Percentiles rank a stretch among this genome's conserved stretches.
Evolutionary conservation across 2,888 invertebrate species (phyloP).

Genomic region (Melanostoma mellinum): DNA sequence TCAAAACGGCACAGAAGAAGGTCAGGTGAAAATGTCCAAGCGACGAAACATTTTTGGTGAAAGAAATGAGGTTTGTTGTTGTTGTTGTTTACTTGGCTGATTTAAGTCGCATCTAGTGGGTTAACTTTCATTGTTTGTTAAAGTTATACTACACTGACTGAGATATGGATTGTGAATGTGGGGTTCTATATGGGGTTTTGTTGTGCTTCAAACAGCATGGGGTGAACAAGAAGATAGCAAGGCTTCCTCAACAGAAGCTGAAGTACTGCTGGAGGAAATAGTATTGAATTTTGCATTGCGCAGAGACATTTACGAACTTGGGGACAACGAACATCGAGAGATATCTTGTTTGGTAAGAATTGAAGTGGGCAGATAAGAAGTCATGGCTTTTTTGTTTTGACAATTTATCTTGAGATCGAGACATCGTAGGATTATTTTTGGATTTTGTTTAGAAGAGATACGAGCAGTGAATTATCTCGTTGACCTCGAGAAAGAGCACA

Average conservation of each 20-base stretch:
- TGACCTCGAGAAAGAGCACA: too few species aligned
- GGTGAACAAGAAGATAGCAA: conserved; percentile 30
- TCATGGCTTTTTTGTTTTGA: too few species aligned
- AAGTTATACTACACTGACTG: conserved; percentile 20
- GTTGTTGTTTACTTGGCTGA: neutral
- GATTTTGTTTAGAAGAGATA: too few species aligned
- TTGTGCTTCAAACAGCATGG: conserved; percentile 40
- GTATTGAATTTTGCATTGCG: neutral
- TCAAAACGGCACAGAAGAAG: conserved; percentile 45
- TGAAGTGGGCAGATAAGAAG: too few species aligned
- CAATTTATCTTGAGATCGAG: too few species aligned
- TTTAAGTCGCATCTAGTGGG: neutral
- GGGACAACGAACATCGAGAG: too few species aligned
- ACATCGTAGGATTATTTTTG: too few species aligned
- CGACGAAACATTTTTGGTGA: conserved; percentile 57
- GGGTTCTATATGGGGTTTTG: conserved; percentile 7
- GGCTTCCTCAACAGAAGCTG: conserved; percentile 57
- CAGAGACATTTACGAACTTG: conserved; percentile 7
- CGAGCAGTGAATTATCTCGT: too few species aligned
- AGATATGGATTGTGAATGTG: conserved; percentile 19
- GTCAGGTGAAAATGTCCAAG: conserved; percentile 72
- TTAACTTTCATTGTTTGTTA: conserved; percentile 47
- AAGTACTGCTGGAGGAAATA: conserved; percentile 10
- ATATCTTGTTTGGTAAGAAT: too few species aligned
- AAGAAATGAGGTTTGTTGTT: conserved; percentile 28